Conservation (phyloP, 2,888 invertebrate species). For the Agriopis leucophaearia region DNA sequence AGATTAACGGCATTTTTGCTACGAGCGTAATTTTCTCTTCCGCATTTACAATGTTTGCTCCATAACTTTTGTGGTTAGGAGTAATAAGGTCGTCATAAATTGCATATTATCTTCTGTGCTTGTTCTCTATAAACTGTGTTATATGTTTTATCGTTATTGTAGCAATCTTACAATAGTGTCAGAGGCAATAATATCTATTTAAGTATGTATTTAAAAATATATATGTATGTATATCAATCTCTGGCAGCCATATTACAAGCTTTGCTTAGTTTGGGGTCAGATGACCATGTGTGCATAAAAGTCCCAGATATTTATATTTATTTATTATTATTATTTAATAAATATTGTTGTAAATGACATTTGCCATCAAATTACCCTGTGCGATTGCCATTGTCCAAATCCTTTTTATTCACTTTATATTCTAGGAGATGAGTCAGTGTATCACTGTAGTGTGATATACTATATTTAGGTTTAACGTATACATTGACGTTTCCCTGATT, state of each 20-base stretch:
- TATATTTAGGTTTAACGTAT: conserved; percentile 25
- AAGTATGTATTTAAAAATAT: too few species aligned
- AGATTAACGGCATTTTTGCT: conserved; percentile 26
- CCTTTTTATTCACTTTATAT: not conserved
- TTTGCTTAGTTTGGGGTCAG: too few species aligned
- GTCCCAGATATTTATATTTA: too few species aligned
- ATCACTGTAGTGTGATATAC: conserved; percentile 6
- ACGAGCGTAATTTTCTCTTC: conserved; percentile 18
- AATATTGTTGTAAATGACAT: not conserved
- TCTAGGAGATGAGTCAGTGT: conserved; percentile 18
- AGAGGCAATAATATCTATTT: too few species aligned
- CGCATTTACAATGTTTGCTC: conserved; percentile 20
- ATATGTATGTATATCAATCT: too few species aligned
- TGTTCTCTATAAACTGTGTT: conserved; percentile 10
- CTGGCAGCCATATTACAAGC: too few species aligned
- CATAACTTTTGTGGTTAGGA: conserved; percentile 2
- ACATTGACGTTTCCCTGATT: conserved; percentile 17
- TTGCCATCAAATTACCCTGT: not conserved
- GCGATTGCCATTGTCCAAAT: not conserved
- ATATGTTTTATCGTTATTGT: conserved; percentile 8
- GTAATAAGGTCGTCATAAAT: conserved; percentile 15
- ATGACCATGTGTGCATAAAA: too few species aligned
- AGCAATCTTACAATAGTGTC: conserved; percentile 2
- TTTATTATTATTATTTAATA: too few species aligned
- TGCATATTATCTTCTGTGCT: conserved; percentile 8